Base-by-base conservation (phyloP, 1,140 invertebrate genomes). In the Melanaphis sacchari region DNA sequence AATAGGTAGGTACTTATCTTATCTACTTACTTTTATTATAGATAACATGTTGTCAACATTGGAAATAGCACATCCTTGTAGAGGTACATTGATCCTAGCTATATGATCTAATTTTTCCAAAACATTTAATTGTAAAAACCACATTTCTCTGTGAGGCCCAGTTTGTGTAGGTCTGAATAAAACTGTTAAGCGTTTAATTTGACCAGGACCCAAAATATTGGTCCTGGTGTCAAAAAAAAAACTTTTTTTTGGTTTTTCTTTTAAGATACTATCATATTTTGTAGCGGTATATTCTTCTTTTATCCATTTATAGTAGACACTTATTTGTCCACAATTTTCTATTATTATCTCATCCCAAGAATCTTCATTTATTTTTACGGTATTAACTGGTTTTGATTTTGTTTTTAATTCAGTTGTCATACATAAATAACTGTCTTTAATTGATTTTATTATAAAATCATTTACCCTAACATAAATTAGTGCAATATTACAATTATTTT, bases 211-310 rank as follows among this genome's bases (percentile, higher is more conserved):
- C 43, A 93, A 40, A 41, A 54, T 41, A 54, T 49, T 31, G 21
- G 81, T 38, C 8, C 91, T 93, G 21, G 76, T 85, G 15, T 93
- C 91, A 52, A 93, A 93, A 54, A 85, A 93, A 93, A 93, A 93
- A 66, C 15, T n/a, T 54, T 49, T 22, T 18, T 54, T 40, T 41
- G 26, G 54, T 24, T 41, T 38, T 66, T 90, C 15, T 40, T 59
- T 66, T 41, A 59, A 41, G 38, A 49, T 52, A 38, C 8, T 1
- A 54, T 82, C 40, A 40, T 92, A 92, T 52, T 82, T 46, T 46
- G 90, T 46, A 7, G 90, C 11, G 1, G 8, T 8, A 6, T 15
- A 36, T 49, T 93, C 81, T 85, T 93, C 46, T 41, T 85, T 85
- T 31, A 40, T 26, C 91, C 91, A 93, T 85, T 85, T 49, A 9